Conservation (phyloP, 2,888 invertebrate species). For the Xanthia togata region DNA sequence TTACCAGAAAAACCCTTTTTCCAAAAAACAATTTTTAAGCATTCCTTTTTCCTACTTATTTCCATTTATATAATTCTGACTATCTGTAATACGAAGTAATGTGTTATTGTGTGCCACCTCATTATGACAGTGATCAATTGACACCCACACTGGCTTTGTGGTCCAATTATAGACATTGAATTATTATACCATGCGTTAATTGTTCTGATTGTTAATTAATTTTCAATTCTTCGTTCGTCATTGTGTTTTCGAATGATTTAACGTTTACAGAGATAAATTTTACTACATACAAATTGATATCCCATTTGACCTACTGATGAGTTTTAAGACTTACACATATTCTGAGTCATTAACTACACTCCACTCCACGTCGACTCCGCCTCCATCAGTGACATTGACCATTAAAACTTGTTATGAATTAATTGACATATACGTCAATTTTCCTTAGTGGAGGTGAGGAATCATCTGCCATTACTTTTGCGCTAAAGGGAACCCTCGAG, state of each 20-base stretch:
- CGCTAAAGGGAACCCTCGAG: not conserved
- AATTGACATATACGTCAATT: not conserved
- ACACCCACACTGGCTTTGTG: constrained; percentile 30
- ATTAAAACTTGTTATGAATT: not conserved
- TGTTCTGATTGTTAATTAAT: constrained; percentile 25
- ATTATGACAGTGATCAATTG: constrained; percentile 38
- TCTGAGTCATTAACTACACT: not conserved
- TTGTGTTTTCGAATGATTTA: not conserved
- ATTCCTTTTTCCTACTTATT: not conserved
- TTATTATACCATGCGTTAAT: constrained; percentile 40
- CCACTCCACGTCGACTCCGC: too few relatives aligned
- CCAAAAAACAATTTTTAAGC: not conserved
- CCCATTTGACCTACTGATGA: not conserved
- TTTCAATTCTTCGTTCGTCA: constrained; percentile 5
- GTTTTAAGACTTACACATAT: not conserved
- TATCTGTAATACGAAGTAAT: constrained; percentile 18
- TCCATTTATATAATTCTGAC: not conserved
- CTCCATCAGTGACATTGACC: not conserved
- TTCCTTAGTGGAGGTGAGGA: not conserved
- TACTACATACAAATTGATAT: not conserved
- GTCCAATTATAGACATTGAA: constrained; percentile 39
- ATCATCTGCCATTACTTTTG: not conserved
- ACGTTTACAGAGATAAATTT: not conserved
- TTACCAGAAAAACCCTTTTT: not conserved
- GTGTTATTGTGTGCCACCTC: not conserved